Evolutionary conservation across 2,113 vertebrate genomes (phyloP), one percentile per base, ranked within the genome.

Genomic region (Todiramphus saurophagus): DNA sequence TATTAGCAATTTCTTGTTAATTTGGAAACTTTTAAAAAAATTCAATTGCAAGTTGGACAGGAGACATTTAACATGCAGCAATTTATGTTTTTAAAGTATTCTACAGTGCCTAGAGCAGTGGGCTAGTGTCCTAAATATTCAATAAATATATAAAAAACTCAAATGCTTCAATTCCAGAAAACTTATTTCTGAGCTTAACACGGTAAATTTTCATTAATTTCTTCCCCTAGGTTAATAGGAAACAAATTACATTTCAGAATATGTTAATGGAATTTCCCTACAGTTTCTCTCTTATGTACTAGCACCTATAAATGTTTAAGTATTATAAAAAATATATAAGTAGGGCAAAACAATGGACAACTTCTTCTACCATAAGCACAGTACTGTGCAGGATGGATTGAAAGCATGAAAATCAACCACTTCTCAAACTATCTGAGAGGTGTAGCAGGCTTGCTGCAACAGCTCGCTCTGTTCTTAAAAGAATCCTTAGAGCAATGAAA

Each of bases 151-250:
- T 58, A 58, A 75, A 92, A 89, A 87, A 20, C 33, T 60, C 72
- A 78, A 93, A 70, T 23, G 46, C 64, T 59, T 93, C 13, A 84
- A 87, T 92, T 93, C 83, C 81, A 91, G 80, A 94, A 92, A 96
- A 83, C 27, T 67, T 78, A 78, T 62, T 96, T 94, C 76, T 89
- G 69, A 94, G 62, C 77, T 92, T 93, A 82, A 84, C 41, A 87
- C 56, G 72, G 87, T 33, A 94, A 87, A 76, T 94, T 95, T 95
- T 93, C 93, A 93, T 95, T 96, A 93, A 94, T 94, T 96, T 93
- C 64, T 96, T 92, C 94, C 94, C 83, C 50, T 92, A 91, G 86
- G 96, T 96, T 92, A 95, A 93, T 58, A 92, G 37, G 69, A 91
- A 96, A 92, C 48, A 89, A 96, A 93, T 93, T 92, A 91, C 83